A percentile compares a stretch with the other conserved stretches of the same genome.
These are phyloP conservation scores for Idaea biselata DNA, from an alignment of 2,888 invertebrate genomes.

Conservation along the genomic window DNA sequence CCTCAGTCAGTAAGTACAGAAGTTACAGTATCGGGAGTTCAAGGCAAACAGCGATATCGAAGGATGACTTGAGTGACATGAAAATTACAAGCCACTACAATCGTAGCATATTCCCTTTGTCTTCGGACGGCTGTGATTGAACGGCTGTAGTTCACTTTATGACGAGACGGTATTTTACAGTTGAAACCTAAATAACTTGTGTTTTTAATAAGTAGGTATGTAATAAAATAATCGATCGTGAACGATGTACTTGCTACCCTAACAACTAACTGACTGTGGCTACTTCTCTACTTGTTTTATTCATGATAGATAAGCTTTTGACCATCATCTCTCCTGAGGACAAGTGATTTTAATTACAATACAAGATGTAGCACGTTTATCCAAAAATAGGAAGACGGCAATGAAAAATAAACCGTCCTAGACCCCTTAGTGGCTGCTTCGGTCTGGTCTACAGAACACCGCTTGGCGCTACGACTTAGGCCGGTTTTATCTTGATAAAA, in stretches of 20 bases:
- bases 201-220: background rate
- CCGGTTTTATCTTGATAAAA: no score
- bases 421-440: no score
- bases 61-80: constrained; percentile 10
- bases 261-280: background rate
- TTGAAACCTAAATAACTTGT: background rate
- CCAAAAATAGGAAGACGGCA: no score
- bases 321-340: no score
- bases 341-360: no score
- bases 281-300: background rate
- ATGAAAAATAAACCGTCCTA: no score
- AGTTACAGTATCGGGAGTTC: background rate
- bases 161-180: background rate
- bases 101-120: background rate
- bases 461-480: no score
- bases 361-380: no score
- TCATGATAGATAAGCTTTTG: background rate
- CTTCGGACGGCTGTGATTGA: background rate
- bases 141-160: no score
- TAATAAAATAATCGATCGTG: background rate
- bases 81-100: constrained; percentile 13
- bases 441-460: no score
- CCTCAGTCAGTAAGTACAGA: no score
- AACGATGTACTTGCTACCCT: background rate
- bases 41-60: background rate